Percentiles rank a stretch among this genome's conserved stretches.
phyloP scores from a whole-genome alignment of 2,797 vertebrate species.

The Molossus alvarezi region DNA sequence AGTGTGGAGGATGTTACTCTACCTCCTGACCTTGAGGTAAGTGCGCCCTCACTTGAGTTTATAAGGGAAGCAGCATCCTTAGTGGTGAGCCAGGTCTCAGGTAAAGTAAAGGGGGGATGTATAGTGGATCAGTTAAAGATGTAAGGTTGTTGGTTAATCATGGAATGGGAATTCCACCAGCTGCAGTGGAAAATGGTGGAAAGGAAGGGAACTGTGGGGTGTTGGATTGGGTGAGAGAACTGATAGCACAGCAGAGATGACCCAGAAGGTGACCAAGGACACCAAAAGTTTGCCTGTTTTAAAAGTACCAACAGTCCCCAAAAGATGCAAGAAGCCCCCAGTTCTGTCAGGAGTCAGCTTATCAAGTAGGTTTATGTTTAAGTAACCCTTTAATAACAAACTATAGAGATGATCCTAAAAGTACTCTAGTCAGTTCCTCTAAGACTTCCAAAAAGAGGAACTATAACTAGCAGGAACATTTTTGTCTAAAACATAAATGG shows the following conservation, averaged over 20 bases:
- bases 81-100: background rate
- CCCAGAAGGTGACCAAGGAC: background rate
- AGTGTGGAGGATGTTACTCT: background rate
- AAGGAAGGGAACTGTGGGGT: background rate
- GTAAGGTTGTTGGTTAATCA: background rate
- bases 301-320: background rate
- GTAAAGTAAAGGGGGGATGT: background rate
- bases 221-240: background rate
- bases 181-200: background rate
- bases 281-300: background rate
- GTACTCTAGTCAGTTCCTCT: background rate
- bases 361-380: background rate
- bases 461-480: background rate
- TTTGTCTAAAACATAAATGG: constrained; percentile 24
- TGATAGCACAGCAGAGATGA: background rate
- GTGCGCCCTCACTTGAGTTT: background rate
- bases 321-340: background rate
- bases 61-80: background rate
- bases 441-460: background rate
- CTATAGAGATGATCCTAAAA: background rate
- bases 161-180: background rate
- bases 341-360: background rate
- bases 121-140: background rate
- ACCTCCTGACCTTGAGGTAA: background rate
- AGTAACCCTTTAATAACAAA: background rate